Evolutionary conservation across 2,797 vertebrate species (phyloP), one percentile per base, ranked within the genome.

Genomic region (Pseudotriccus pelzelni): DNA sequence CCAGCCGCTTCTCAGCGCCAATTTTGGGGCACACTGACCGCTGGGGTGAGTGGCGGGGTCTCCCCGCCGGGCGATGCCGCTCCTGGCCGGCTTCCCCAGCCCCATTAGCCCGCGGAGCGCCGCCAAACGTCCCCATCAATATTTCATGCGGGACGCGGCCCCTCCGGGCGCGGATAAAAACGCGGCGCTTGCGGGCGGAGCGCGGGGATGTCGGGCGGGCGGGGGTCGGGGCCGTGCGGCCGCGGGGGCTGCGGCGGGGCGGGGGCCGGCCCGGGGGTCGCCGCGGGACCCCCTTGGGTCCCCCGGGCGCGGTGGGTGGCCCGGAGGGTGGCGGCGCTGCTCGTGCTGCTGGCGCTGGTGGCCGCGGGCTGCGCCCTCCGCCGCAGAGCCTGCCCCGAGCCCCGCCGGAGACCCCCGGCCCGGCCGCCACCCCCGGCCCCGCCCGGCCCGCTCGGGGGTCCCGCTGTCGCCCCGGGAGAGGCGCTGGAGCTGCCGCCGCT

Each of bases 311-410:
- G 75, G 86, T 99, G 99, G 99, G 97, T 99, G 41, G 98, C 99
- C 60, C 98, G 99, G 80, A 99, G 99, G 97, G 98, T 99, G 74
- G 99, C 99, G 6, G 99, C 99, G 70, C 98, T 99, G 87, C 98
- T 99, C 66, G 99, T 99, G 96, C 98, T 99, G 91, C 92, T 99
- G 32, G 98, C 99, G 82, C 98, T 99, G 80, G 98, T 99, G 84
- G 99, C 98, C 92, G 98, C 99, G 98, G 99, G 99, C 62, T 99
- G 99, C 97, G 99, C 99, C 93, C 98, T 99, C 90, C 99, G 44
- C 44, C 30, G 56, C 37, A 68, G 75, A 24, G 82, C 76, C 37
- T 69, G 76, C 15, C 30, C 89, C 63, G 97, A 97, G 98, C 97
- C 43, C 23, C 75, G 47, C 20, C 75, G 46, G 46, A 47, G 46